Percentiles rank a stretch among this genome's conserved stretches.
Evolutionary conservation across 2,888 invertebrate species (phyloP).

Genomic region (Troides aeacus): DNA sequence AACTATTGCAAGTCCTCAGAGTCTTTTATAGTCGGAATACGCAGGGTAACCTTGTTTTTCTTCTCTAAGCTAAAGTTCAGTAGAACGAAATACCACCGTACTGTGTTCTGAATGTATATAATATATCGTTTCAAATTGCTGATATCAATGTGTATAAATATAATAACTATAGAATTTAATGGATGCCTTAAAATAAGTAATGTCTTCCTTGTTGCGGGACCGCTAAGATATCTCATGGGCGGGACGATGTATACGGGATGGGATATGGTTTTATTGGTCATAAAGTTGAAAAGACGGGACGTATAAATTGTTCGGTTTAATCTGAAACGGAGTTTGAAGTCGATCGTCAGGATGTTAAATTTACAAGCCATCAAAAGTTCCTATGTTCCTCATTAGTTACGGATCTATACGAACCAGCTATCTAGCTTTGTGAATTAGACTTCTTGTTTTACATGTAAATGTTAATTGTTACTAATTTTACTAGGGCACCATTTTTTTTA

Average conservation of each 20-base stretch:
- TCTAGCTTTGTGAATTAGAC: not conserved
- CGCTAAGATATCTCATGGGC: conserved; percentile 52
- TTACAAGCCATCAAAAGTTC: conserved; percentile 41
- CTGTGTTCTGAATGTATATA: too few relatives aligned
- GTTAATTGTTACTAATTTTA: not conserved
- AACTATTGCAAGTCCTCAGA: too few relatives aligned
- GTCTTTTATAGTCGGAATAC: too few relatives aligned
- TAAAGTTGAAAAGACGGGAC: conserved; percentile 57
- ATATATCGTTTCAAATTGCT: not conserved
- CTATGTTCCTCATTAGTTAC: conserved; percentile 27
- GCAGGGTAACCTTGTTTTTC: too few relatives aligned
- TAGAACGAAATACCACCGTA: too few relatives aligned
- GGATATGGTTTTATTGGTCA: conserved; percentile 65
- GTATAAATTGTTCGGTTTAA: conserved; percentile 46
- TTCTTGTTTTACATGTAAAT: too few relatives aligned
- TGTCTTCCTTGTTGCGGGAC: conserved; percentile 46
- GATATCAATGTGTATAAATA: conserved; percentile 20
- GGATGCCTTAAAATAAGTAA: conserved; percentile 60
- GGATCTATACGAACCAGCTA: conserved; percentile 20
- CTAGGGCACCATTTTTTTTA: too few relatives aligned
- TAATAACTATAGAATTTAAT: conserved; percentile 48
- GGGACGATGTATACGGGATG: conserved; percentile 57
- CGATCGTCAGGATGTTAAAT: conserved; percentile 35
- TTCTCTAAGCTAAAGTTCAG: too few relatives aligned
- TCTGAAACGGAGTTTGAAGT: conserved; percentile 43